Evolutionary conservation across 2,797 vertebrate genomes (phyloP).

Genomic region (Sebastiscus tertius): DNA sequence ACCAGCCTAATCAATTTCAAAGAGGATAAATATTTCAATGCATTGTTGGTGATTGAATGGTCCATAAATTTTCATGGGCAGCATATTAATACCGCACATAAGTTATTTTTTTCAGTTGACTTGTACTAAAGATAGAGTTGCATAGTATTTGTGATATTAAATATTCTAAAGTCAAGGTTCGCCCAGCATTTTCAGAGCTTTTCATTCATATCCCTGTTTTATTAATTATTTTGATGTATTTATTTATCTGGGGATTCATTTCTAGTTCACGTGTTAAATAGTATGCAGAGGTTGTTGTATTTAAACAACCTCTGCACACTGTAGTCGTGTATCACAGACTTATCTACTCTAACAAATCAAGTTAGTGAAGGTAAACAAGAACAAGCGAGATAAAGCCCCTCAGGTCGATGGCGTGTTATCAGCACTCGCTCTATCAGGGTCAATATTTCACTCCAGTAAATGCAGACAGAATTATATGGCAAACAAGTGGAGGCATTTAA

Average conservation of each 20-base stretch:
- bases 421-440: slow-evolving; percentile 37
- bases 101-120: not conserved
- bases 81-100: slow-evolving; percentile 13
- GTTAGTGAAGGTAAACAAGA: slow-evolving; percentile 55
- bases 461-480: slow-evolving; percentile 47
- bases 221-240: not conserved
- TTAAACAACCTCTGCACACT: not conserved
- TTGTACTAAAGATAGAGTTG: not conserved
- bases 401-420: slow-evolving; percentile 49
- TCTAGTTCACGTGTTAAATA: not conserved
- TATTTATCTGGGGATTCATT: not conserved
- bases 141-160: not conserved
- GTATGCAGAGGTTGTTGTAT: not conserved
- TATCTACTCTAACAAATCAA: slow-evolving; percentile 12
- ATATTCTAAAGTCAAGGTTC: not conserved
- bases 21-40: slow-evolving; percentile 54
- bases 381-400: slow-evolving; percentile 27
- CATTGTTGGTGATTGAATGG: slow-evolving; percentile 38
- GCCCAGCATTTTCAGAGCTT: not conserved
- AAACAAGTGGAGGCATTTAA: slow-evolving; percentile 70
- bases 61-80: slow-evolving; percentile 21
- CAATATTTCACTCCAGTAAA: slow-evolving; percentile 59
- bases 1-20: slow-evolving; percentile 67
- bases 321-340: not conserved
- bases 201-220: not conserved